A percentile compares a stretch with the other conserved stretches of the same genome.
These are phyloP conservation scores for Abramis brama DNA, from an alignment of 2,113 vertebrate species.

Conservation along the genomic window DNA sequence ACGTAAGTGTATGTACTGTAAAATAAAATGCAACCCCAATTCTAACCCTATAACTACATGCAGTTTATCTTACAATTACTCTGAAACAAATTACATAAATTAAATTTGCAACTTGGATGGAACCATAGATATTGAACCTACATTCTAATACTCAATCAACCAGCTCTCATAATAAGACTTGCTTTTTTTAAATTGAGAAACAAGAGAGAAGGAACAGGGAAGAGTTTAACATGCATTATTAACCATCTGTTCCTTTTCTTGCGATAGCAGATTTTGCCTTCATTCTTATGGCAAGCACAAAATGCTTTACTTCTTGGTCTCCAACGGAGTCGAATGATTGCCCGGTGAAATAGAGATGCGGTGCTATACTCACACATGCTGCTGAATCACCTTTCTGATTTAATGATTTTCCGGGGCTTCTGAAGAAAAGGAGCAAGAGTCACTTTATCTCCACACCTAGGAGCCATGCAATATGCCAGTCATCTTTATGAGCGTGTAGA, in stretches of 20 bases:
- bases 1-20: no score
- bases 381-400: slow-evolving; percentile 23
- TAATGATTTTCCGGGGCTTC: slow-evolving; percentile 24
- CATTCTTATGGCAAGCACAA: slow-evolving; percentile 7
- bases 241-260: not conserved
- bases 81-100: no score
- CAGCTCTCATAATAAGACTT: not conserved
- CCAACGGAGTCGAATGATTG: slow-evolving; percentile 7
- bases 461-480: slow-evolving; percentile 33
- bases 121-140: not conserved
- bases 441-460: slow-evolving; percentile 44
- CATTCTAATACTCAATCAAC: not conserved
- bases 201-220: not conserved
- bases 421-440: slow-evolving; percentile 19
- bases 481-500: slow-evolving; percentile 29
- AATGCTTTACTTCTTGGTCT: not conserved
- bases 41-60: no score
- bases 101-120: no score
- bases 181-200: not conserved
- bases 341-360: slow-evolving; percentile 21
- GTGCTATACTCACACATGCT: slow-evolving; percentile 5
- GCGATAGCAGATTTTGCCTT: not conserved
- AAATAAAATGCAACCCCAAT: no score
- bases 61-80: no score
- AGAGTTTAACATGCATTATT: not conserved